A percentile compares a stretch with the other conserved stretches of the same genome.
Evolutionary conservation across 1,140 invertebrate genomes (phyloP).

Genomic region (Tetramorium simillimum): DNA sequence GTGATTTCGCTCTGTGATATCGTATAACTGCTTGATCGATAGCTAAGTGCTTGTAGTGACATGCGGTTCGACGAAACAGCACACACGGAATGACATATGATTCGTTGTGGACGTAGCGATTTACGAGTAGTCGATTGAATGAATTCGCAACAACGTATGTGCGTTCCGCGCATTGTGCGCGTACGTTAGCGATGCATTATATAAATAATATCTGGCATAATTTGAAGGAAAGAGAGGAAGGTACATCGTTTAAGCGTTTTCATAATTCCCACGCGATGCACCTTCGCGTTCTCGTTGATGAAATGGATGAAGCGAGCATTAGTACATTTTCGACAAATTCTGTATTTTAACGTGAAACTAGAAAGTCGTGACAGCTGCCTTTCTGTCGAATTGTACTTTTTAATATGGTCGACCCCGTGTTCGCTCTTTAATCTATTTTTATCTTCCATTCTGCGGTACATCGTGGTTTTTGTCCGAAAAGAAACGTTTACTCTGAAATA

Average conservation of each 20-base stretch:
- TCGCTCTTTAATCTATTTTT: slow-evolving; percentile 10
- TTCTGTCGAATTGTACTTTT: slow-evolving; percentile 15
- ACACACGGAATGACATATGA: slow-evolving; percentile 25
- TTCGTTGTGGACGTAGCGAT: background rate
- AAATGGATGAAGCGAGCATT: background rate
- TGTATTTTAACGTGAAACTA: slow-evolving; percentile 5
- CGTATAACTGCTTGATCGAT: slow-evolving; percentile 63
- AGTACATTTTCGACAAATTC: slow-evolving; percentile 35
- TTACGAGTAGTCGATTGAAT: slow-evolving; percentile 18
- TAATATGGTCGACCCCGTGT: background rate
- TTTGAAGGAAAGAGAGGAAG: slow-evolving; percentile 18
- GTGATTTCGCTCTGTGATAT: slow-evolving; percentile 4
- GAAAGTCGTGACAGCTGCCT: background rate
- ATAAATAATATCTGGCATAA: slow-evolving; percentile 29
- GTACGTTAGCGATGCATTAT: background rate
- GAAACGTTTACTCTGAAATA: background rate
- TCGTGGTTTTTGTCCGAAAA: background rate
- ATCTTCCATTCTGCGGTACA: background rate
- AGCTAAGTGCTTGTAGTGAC: slow-evolving; percentile 45
- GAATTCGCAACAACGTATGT: background rate
- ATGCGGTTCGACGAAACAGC: slow-evolving; percentile 42
- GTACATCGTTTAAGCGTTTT: background rate
- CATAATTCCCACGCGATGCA: background rate
- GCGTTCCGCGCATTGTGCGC: background rate
- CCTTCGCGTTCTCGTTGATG: slow-evolving; percentile 12